phyloP scores from a whole-genome alignment of 2,888 invertebrate genomes.

The Trisateles emortualis region DNA sequence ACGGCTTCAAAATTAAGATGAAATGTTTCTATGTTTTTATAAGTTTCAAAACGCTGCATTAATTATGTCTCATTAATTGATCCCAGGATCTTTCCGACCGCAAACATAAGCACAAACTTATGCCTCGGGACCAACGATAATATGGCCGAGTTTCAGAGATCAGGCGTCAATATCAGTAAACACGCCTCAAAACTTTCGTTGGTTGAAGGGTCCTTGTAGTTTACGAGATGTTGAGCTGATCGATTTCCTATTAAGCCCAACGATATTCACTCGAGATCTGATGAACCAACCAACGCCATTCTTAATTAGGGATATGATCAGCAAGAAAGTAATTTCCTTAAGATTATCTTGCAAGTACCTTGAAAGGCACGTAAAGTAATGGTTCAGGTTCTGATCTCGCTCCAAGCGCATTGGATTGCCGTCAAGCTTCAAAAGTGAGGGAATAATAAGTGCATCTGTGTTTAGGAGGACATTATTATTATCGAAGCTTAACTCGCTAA shows the following conservation, averaged over 20 bases:
- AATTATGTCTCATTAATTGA: no score
- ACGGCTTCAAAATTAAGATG: no score
- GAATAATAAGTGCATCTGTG: no score
- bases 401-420: no score
- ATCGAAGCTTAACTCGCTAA: background rate
- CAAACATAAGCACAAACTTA: no score
- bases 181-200: constrained; percentile 2
- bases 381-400: no score
- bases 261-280: constrained; percentile 58
- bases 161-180: background rate
- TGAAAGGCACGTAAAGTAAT: constrained; percentile 44
- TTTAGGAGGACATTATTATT: no score
- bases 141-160: background rate
- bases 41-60: no score
- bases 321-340: constrained; percentile 75
- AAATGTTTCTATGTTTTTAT: no score
- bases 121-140: no score
- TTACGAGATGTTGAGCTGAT: constrained; percentile 56
- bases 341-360: constrained; percentile 65
- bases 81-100: no score
- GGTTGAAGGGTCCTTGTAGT: constrained; percentile 30
- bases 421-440: no score
- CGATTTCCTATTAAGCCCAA: constrained; percentile 70
- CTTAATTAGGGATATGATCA: constrained; percentile 79
- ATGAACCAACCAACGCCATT: constrained; percentile 63